Percentiles rank a stretch among this genome's conserved stretches.
Evolutionary conservation across 1,140 invertebrate genomes (phyloP).

Genomic region (Galendromus occidentalis): DNA sequence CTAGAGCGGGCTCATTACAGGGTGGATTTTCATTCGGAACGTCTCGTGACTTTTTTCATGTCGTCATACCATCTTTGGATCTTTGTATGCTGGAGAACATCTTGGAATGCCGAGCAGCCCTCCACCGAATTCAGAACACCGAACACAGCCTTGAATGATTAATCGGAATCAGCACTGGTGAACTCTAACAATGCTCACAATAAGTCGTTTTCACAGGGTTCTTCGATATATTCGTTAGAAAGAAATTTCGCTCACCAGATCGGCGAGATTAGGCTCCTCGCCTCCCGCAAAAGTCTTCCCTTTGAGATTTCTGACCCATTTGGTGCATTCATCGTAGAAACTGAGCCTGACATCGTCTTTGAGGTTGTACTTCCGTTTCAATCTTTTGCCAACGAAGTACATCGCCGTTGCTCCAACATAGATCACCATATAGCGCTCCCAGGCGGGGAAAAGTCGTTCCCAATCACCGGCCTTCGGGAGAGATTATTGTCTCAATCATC

Average conservation of each 20-base stretch:
- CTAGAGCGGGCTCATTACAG: too few species aligned
- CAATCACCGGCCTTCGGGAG: slow-evolving; percentile 55
- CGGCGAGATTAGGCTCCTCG: slow-evolving; percentile 64
- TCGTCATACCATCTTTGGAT: slow-evolving; percentile 37
- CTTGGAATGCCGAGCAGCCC: slow-evolving; percentile 75
- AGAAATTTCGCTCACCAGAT: slow-evolving; percentile 47
- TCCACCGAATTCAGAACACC: slow-evolving; percentile 85
- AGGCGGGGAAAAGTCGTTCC: slow-evolving; percentile 62
- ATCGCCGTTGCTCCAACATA: slow-evolving; percentile 81
- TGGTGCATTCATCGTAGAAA: slow-evolving; percentile 65
- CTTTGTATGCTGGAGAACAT: slow-evolving; percentile 49
- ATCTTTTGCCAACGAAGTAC: slow-evolving; percentile 69
- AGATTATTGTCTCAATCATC: too few species aligned
- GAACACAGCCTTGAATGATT: slow-evolving; percentile 46
- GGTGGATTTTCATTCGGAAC: too few species aligned
- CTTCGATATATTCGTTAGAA: background rate
- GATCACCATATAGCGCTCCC: slow-evolving; percentile 68
- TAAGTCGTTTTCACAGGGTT: background rate
- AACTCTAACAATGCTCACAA: background rate
- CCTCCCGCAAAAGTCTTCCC: slow-evolving; percentile 58
- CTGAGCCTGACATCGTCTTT: slow-evolving; percentile 62
- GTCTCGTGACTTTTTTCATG: slow-evolving; percentile 27
- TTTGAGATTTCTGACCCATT: slow-evolving; percentile 52
- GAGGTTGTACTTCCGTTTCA: slow-evolving; percentile 51
- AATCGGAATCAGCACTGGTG: slow-evolving; percentile 12